phyloP scores from a whole-genome alignment of 2,888 invertebrate genomes.

The Dryobota labecula region DNA sequence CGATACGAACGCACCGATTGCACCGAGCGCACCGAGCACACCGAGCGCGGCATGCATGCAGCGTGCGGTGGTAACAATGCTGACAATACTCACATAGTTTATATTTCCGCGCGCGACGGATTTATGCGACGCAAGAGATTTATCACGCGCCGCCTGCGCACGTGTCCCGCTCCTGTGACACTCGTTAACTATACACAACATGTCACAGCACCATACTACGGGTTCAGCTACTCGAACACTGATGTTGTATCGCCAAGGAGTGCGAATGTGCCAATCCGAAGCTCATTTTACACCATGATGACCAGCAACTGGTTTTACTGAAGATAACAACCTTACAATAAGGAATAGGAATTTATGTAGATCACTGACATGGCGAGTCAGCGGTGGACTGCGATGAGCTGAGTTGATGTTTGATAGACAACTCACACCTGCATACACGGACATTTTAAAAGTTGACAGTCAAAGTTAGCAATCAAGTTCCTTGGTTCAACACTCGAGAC shows the following conservation, averaged over 20 bases:
- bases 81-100: constrained; percentile 63
- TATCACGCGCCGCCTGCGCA: constrained; percentile 69
- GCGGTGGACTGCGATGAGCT: neutral
- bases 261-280: neutral
- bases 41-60: neutral
- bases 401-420: neutral
- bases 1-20: too few relatives aligned
- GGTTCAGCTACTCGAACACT: neutral
- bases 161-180: constrained; percentile 50
- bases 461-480: neutral
- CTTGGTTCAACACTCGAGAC: neutral
- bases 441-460: neutral
- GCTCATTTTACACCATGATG: neutral
- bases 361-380: neutral
- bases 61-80: constrained; percentile 55
- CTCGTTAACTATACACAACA: constrained; percentile 17
- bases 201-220: constrained; percentile 4
- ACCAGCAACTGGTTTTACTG: neutral
- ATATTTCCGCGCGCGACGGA: constrained; percentile 65
- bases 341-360: neutral
- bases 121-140: constrained; percentile 73
- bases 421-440: neutral
- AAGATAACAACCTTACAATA: neutral
- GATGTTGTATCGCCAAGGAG: neutral
- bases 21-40: constrained; percentile 1